Conservation (phyloP, 1,140 invertebrate genomes). For the Drosophila malerkotliana region DNA sequence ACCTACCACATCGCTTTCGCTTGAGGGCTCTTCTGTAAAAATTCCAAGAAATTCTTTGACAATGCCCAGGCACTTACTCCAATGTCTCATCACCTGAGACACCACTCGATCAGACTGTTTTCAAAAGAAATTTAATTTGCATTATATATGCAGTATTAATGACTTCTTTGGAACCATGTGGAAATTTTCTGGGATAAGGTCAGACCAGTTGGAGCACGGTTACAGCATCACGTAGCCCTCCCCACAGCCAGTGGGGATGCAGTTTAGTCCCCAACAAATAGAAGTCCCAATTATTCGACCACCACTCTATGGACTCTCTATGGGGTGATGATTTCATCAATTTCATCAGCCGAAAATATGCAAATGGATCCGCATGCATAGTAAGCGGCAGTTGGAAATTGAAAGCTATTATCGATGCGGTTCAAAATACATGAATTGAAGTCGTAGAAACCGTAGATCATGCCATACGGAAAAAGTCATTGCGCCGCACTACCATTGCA, state of each 20-base stretch:
- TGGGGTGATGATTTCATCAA: conserved; percentile 60
- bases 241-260: conserved; percentile 8
- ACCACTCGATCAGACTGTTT: conserved; percentile 29
- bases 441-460: conserved; percentile 30
- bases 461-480: conserved; percentile 55
- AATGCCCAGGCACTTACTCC: conserved; percentile 20
- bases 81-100: conserved; percentile 38
- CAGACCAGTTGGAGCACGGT: conserved; percentile 18
- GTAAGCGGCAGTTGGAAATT: conserved; percentile 52
- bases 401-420: conserved; percentile 54
- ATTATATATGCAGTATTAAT: conserved; percentile 45
- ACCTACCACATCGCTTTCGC: conserved; percentile 18
- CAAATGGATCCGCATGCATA: conserved; percentile 62
- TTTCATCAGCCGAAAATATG: conserved; percentile 62
- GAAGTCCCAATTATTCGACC: conserved; percentile 10
- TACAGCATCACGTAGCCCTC: conserved; percentile 33
- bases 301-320: background rate
- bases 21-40: conserved; percentile 3
- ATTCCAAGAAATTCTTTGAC: conserved; percentile 38
- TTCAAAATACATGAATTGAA: conserved; percentile 55
- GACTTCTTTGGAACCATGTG: conserved; percentile 50
- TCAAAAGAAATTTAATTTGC: conserved; percentile 47
- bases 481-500: conserved; percentile 70
- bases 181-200: conserved; percentile 38
- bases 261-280: conserved; percentile 1